Evolutionary conservation across 2,113 vertebrate species (phyloP), one percentile per base, ranked within the genome.

Genomic region (Miniopterus natalensis): DNA sequence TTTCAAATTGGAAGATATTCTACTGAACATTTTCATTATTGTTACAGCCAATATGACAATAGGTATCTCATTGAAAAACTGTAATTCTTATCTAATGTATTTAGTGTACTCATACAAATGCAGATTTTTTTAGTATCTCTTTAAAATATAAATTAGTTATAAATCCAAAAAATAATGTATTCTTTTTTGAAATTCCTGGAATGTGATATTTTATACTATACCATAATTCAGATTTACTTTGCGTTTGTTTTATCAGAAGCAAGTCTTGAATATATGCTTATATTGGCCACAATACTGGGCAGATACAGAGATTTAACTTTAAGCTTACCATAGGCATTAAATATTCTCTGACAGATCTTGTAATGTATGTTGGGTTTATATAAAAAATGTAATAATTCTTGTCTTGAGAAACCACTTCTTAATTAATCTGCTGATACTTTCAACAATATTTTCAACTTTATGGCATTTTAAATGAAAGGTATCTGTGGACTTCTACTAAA

Each of bases 341-440:
- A 71, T 90, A 77, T 45, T 42, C 71, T 68, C 55, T 92, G 42
- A 61, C 29, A 71, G 42, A 83, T 73, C 57, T 86, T 81, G 55
- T 90, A 92, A 85, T 81, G 17, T 65, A 73, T 66, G 23, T 88
- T 90, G 14, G 40, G 51, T 8, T 74, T 94, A 27, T 53, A 74
- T 85, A 65, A 92, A 95, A 92, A 94, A 88, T 36, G 8, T 85
- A 92, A 59, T 86, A 96, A 89, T 77, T 95, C 61, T 88, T 91
- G 78, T 66, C 79, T 88, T 95, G 12, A 77, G 53, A 89, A 93
- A 96, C 85, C 66, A 84, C 66, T 97, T 88, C 61, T 81, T 96
- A 95, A 97, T 96, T 96, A 97, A 95, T 74, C 79, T 93, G 55
- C 27, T 93, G 79, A 92, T 75, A 91, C 55, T 92, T 92, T 68